Base-by-base conservation (phyloP, 2,797 vertebrate species). In the Hylomyscus alleni region DNA sequence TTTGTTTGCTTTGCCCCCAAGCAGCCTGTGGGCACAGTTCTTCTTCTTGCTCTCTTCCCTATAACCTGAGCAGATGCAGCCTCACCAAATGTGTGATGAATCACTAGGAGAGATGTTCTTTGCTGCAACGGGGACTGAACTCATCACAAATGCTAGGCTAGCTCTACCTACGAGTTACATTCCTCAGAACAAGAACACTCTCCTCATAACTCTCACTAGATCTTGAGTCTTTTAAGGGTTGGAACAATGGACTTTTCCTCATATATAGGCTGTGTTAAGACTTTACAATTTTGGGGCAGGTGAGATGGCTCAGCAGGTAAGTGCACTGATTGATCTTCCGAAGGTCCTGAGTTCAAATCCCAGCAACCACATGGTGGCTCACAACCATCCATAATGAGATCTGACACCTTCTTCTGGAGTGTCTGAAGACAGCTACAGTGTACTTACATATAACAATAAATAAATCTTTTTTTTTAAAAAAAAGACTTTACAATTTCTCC, bases 401-500 rank as follows among this genome's bases (percentile, higher is more conserved):
- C 44, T 44, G 44, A 44, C 44, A 44, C 44, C 44, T 44, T 44
- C 44, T 44, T 44, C 44, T 44, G 44, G 44, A 44, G 44, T 44
- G 44, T 44, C 44, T 44, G 44, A 44, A 44, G 44, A 6, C 44
- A 44, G 44, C 44, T 44, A 44, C 44, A 44, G 44, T 44, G 44
- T 44, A 44, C 44, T 44, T 44, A 44, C 44, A 44, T 44, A 44
- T 44, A 44, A 44, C 44, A 44, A 44, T 44, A 44, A 44, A 44
- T 44, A 44, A 44, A 44, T 44, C 44, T 44, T 44, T 44, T n/a
- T n/a, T n/a, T n/a, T n/a, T n/a, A 44, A 44, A 44, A 44, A 44
- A 44, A 83, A 84, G 72, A 88, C 67, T 84, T 89, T 89, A 94
- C 29, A 91, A 22, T 12, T 29, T 89, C 34, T 88, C 52, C 86